phyloP scores from a whole-genome alignment of 92 coral and sea anemone species.

The Epizoanthus fatuus region DNA sequence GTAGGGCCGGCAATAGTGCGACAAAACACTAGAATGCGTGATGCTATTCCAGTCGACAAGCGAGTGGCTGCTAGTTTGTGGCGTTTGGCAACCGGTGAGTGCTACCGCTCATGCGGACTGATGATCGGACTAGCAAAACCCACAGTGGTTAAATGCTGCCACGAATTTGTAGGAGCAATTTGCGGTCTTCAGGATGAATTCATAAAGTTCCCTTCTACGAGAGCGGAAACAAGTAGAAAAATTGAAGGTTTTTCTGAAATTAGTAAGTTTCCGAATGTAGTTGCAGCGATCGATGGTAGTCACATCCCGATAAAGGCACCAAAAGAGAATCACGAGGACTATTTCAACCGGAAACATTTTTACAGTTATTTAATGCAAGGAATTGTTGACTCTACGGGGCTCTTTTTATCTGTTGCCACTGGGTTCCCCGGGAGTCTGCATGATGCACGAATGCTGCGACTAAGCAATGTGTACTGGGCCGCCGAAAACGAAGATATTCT shows the following conservation, averaged over 20 bases:
- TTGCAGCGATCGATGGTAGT: slow-evolving; percentile 21
- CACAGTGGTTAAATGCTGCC: too few species aligned
- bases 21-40: too few species aligned
- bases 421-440: slow-evolving; percentile 18
- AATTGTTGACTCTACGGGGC: slow-evolving; percentile 55
- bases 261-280: slow-evolving; percentile 60
- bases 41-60: neutral
- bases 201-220: slow-evolving; percentile 49
- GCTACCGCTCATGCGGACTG: too few species aligned
- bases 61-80: too few species aligned
- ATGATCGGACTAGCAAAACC: too few species aligned
- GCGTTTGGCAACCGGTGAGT: too few species aligned
- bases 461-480: slow-evolving; percentile 46
- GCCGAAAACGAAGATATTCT: slow-evolving; percentile 59
- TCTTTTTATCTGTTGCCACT: slow-evolving; percentile 55
- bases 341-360: too few species aligned
- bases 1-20: too few species aligned
- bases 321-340: too few species aligned
- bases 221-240: slow-evolving; percentile 54
- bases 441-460: slow-evolving; percentile 58
- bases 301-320: too few species aligned
- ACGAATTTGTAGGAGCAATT: neutral
- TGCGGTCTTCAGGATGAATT: slow-evolving; percentile 49
- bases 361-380: slow-evolving; percentile 45
- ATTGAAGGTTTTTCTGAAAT: slow-evolving; percentile 45